Evolutionary conservation across 2,797 vertebrate species (phyloP).

Genomic region (Sebastes ruberrimus): DNA sequence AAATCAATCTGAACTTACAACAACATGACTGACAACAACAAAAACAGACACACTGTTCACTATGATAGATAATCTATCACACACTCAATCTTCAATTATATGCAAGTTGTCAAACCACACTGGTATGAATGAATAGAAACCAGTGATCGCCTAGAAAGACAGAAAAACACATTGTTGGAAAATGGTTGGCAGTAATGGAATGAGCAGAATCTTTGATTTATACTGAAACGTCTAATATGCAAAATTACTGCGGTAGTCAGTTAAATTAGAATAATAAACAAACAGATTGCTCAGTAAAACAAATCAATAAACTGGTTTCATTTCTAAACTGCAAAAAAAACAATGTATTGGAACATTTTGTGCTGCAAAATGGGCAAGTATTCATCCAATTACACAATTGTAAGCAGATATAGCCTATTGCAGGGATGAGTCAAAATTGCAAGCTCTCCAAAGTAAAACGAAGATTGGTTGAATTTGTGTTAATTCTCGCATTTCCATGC

Average conservation of each 20-base stretch:
- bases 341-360: background rate
- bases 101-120: background rate
- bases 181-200: background rate
- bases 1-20: slow-evolving; percentile 11
- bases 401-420: background rate
- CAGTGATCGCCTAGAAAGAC: background rate
- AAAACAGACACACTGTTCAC: background rate
- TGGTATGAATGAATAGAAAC: background rate
- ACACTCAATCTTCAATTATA: background rate
- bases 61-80: background rate
- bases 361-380: background rate
- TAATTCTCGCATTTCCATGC: slow-evolving; percentile 16
- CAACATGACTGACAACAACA: slow-evolving; percentile 4
- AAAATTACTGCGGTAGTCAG: background rate
- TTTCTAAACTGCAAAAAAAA: background rate
- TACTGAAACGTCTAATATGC: background rate
- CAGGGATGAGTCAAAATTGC: background rate
- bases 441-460: background rate
- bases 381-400: background rate
- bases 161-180: background rate
- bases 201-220: background rate
- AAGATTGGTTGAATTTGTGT: slow-evolving; percentile 8
- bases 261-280: background rate
- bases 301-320: background rate
- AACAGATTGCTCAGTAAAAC: background rate